Percentiles rank a stretch among this genome's conserved stretches.
These are phyloP conservation scores for Esperia sulphurella DNA, from an alignment of 2,888 invertebrate genomes.

Conservation along the genomic window DNA sequence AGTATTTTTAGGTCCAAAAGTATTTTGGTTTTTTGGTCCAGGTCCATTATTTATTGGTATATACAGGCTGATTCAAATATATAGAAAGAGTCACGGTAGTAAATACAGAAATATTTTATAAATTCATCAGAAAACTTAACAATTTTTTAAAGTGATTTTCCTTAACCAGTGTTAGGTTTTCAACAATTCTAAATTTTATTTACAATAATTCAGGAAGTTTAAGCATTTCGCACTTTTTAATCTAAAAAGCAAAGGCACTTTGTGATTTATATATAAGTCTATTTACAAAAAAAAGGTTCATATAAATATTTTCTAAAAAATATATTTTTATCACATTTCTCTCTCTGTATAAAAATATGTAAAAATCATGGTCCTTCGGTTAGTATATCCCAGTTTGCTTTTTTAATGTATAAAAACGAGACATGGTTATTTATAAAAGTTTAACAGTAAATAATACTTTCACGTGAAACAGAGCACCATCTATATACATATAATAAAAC, in stretches of 20 bases:
- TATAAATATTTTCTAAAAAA: conserved; percentile 66
- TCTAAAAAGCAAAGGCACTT: conserved; percentile 52
- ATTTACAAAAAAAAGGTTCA: conserved; percentile 41
- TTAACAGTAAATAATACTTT: background rate
- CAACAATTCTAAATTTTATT: conserved; percentile 31
- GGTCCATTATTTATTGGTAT: background rate
- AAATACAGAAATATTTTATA: conserved; percentile 26
- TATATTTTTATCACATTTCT: conserved; percentile 64
- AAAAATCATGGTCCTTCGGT: conserved; percentile 50
- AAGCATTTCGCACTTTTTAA: conserved; percentile 25
- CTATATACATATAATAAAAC: background rate
- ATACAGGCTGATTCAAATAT: background rate
- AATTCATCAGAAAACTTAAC: conserved; percentile 59
- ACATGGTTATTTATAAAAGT: background rate
- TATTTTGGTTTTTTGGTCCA: too few relatives aligned
- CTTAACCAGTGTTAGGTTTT: conserved; percentile 57
- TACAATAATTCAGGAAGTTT: conserved; percentile 25
- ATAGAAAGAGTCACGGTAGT: background rate
- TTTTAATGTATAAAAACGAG: conserved; percentile 2
- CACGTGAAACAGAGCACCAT: background rate
- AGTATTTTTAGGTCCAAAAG: too few relatives aligned
- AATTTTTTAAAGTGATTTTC: conserved; percentile 36
- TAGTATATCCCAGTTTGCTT: conserved; percentile 31
- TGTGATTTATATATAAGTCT: conserved; percentile 29
- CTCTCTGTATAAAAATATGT: conserved; percentile 33